phyloP scores from a whole-genome alignment of 2,888 invertebrate genomes.

The Halictus quadricinctus region DNA sequence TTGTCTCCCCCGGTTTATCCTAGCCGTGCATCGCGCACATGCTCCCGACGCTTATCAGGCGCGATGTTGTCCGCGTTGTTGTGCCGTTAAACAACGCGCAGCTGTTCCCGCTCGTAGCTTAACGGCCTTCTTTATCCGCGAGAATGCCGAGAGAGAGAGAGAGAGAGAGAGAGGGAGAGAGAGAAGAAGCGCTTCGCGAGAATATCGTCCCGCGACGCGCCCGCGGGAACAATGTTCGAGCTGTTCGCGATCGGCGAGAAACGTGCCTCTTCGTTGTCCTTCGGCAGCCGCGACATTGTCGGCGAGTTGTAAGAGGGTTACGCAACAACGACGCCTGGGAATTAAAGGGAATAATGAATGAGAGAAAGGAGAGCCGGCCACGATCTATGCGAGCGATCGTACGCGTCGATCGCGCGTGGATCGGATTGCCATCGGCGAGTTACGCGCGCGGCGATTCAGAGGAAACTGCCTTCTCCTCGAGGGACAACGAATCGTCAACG shows the following conservation, averaged over 20 bases:
- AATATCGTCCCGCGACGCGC: conserved; percentile 4
- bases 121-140: conserved; percentile 13
- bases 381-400: conserved; percentile 39
- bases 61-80: conserved; percentile 40
- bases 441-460: conserved; percentile 14
- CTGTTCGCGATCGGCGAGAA: conserved; percentile 5
- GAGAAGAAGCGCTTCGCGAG: neutral
- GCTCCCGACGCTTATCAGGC: conserved; percentile 43
- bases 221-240: neutral
- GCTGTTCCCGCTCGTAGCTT: conserved; percentile 40
- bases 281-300: conserved; percentile 49
- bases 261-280: conserved; percentile 39
- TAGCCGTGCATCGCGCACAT: conserved; percentile 1
- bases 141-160: neutral
- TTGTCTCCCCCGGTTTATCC: conserved; percentile 14
- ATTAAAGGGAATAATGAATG: conserved; percentile 66
- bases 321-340: conserved; percentile 49
- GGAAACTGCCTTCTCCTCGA: neutral
- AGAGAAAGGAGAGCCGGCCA: conserved; percentile 61
- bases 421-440: conserved; percentile 20
- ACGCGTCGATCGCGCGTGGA: conserved; percentile 13
- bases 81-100: conserved; percentile 57
- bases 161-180: neutral
- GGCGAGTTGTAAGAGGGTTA: conserved; percentile 42
- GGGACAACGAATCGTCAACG: neutral